phyloP scores from a whole-genome alignment of 2,113 vertebrate genomes.

The Xiphophorus maculatus region DNA sequence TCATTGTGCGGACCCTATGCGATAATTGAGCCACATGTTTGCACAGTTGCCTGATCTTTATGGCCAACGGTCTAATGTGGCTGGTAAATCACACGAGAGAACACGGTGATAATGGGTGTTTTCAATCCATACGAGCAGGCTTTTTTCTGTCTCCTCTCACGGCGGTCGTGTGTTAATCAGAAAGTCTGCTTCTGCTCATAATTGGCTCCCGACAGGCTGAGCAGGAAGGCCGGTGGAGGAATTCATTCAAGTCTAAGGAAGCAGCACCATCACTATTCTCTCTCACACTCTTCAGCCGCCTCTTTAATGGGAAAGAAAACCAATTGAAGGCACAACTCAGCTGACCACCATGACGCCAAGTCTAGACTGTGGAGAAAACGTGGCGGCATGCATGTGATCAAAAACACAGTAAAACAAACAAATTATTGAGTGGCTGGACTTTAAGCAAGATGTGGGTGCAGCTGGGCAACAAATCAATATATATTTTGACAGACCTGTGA shows the following conservation, averaged over 20 bases:
- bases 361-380: conserved; percentile 51
- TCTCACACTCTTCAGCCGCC: not conserved
- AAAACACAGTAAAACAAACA: conserved; percentile 24
- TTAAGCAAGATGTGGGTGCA: conserved; percentile 19
- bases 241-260: conserved; percentile 43
- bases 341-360: conserved; percentile 51
- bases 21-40: conserved; percentile 24
- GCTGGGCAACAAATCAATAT: no score
- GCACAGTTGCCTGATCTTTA: conserved; percentile 32
- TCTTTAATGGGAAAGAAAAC: conserved; percentile 46
- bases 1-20: conserved; percentile 1
- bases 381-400: conserved; percentile 35
- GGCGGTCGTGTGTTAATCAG: not conserved
- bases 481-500: no score
- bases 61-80: conserved; percentile 17
- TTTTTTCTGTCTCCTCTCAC: conserved; percentile 3
- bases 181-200: conserved; percentile 32
- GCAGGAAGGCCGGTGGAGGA: conserved; percentile 31
- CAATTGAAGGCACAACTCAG: conserved; percentile 30
- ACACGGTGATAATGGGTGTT: conserved; percentile 9
- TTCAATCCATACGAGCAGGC: conserved; percentile 13
- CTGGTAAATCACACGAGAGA: conserved; percentile 33
- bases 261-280: conserved; percentile 4
- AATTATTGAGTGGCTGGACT: conserved; percentile 49
- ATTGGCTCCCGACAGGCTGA: conserved; percentile 47